Percentiles rank a stretch among this genome's conserved stretches.
Evolutionary conservation across 2,113 vertebrate species (phyloP).

Genomic region (Larimichthys crocea): DNA sequence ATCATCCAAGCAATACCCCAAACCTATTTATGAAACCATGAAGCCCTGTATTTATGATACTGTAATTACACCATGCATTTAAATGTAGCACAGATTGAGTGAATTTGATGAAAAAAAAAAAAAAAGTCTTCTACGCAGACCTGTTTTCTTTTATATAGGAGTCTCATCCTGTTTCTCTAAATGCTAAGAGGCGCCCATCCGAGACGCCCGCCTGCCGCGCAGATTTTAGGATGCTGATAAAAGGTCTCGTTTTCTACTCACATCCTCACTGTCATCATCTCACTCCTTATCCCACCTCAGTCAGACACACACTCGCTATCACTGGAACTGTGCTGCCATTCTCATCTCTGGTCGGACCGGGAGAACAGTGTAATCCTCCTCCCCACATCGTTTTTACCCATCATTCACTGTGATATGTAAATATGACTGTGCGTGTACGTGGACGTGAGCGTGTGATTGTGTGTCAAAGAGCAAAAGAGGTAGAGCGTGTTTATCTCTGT

Average conservation of each 20-base stretch:
- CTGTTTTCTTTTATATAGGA: slow-evolving; percentile 59
- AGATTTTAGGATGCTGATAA: slow-evolving; percentile 62
- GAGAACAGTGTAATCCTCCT: slow-evolving; percentile 65
- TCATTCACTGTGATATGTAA: slow-evolving; percentile 87
- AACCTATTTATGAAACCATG: slow-evolving; percentile 61
- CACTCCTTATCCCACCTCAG: slow-evolving; percentile 66
- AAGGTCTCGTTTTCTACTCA: slow-evolving; percentile 67
- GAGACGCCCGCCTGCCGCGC: slow-evolving; percentile 33
- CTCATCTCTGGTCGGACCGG: slow-evolving; percentile 67
- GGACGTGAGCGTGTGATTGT: slow-evolving; percentile 23
- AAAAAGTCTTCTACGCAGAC: slow-evolving; percentile 20
- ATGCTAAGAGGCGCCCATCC: slow-evolving; percentile 39
- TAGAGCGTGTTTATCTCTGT: slow-evolving; percentile 68
- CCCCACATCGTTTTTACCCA: slow-evolving; percentile 68
- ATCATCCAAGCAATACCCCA: slow-evolving; percentile 81
- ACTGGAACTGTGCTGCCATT: slow-evolving; percentile 70
- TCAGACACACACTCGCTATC: slow-evolving; percentile 63
- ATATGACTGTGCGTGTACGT: slow-evolving; percentile 75
- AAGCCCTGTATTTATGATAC: slow-evolving; percentile 67
- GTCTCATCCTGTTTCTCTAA: slow-evolving; percentile 58
- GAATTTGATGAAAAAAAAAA: slow-evolving; percentile 43
- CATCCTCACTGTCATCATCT: slow-evolving; percentile 71
- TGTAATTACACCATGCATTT: slow-evolving; percentile 69
- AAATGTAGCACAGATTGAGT: slow-evolving; percentile 78
- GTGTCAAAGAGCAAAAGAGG: slow-evolving; percentile 52